Percentiles rank a stretch among this genome's conserved stretches.
Evolutionary conservation across 2,888 invertebrate genomes (phyloP).

Genomic region (Caenorhabditis parvicauda): DNA sequence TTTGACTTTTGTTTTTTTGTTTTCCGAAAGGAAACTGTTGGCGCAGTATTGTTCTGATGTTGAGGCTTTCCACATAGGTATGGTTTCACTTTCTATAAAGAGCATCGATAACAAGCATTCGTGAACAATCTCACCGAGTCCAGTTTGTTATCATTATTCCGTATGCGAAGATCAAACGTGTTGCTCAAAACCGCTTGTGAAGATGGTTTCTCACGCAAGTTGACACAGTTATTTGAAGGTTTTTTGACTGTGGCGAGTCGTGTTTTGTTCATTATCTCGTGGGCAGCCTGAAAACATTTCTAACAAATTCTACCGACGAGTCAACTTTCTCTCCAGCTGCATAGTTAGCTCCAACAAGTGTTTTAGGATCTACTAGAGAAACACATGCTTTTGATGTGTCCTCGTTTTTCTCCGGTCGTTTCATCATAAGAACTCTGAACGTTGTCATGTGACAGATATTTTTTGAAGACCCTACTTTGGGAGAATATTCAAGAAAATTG

Average conservation of each 20-base stretch:
- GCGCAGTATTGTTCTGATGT: constrained; percentile 28
- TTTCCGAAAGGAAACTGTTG: constrained; percentile 41
- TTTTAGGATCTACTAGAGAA: constrained; percentile 27
- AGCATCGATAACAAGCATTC: too few relatives aligned
- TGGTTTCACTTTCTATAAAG: constrained; percentile 24
- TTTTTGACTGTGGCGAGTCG: constrained; percentile 1
- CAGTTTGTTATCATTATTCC: constrained; percentile 23
- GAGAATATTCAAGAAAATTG: constrained; percentile 53
- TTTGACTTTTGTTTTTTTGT: constrained; percentile 37
- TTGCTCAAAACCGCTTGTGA: constrained; percentile 31
- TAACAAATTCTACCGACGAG: constrained; percentile 3
- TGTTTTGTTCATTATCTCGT: constrained; percentile 19
- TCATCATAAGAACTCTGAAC: constrained; percentile 51
- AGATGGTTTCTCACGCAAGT: constrained; percentile 26
- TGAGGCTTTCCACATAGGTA: constrained; percentile 16
- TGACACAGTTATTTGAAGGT: constrained; percentile 8
- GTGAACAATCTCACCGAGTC: constrained; percentile 31
- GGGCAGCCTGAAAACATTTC: constrained; percentile 13
- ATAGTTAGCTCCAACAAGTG: constrained; percentile 33
- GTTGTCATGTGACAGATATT: not conserved
- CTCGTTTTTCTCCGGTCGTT: constrained; percentile 45
- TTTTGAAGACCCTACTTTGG: constrained; percentile 47
- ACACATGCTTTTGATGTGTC: constrained; percentile 15
- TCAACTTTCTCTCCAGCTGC: constrained; percentile 28
- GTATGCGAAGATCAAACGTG: constrained; percentile 26